Conservation (phyloP, 2,888 invertebrate species). For the Andrena haemorrhoa region DNA sequence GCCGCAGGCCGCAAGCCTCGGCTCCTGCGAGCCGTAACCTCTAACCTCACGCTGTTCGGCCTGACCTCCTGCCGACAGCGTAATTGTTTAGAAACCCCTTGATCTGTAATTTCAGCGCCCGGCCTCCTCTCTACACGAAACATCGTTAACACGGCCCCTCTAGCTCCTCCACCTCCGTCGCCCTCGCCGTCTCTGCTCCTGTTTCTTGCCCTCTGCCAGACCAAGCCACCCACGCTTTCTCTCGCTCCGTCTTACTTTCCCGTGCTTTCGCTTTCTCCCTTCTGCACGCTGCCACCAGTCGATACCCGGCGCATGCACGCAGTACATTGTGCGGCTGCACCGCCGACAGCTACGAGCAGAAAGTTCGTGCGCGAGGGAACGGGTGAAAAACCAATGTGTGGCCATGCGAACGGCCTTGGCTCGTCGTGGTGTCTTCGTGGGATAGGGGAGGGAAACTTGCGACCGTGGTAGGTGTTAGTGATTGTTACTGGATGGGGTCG, state of each 20-base stretch:
- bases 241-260: conserved; percentile 21
- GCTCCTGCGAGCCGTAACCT: conserved; percentile 73
- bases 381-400: conserved; percentile 46
- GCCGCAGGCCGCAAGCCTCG: conserved; percentile 78
- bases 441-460: not conserved
- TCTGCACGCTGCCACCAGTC: conserved; percentile 22
- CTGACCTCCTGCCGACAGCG: conserved; percentile 71
- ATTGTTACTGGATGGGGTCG: conserved; percentile 5
- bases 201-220: not conserved
- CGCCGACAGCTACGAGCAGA: conserved; percentile 25
- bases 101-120: conserved; percentile 75
- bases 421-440: conserved; percentile 23
- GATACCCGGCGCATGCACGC: conserved; percentile 53
- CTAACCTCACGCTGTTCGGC: conserved; percentile 74
- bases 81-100: conserved; percentile 77
- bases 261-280: conserved; percentile 20
- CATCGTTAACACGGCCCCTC: conserved; percentile 71
- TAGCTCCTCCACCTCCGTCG: not conserved
- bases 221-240: not conserved
- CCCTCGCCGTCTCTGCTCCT: not conserved
- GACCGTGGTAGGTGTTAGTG: not conserved
- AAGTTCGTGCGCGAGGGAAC: conserved; percentile 27
- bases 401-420: conserved; percentile 28
- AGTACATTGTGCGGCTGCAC: conserved; percentile 14
- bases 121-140: conserved; percentile 67